phyloP scores from a whole-genome alignment of 2,113 vertebrate genomes.

The Anguilla japonica region DNA sequence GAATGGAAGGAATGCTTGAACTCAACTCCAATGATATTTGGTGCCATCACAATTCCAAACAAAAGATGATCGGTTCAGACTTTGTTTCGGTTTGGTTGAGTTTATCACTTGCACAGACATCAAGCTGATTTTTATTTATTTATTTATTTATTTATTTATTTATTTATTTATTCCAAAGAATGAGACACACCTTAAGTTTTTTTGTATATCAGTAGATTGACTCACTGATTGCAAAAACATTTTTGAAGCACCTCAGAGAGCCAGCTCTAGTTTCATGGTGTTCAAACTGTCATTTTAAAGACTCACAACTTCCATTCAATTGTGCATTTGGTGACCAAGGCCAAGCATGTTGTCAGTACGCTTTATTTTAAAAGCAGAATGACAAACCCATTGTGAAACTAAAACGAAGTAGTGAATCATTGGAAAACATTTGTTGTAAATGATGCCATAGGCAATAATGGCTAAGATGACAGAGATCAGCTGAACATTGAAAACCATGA shows the following conservation, averaged over 20 bases:
- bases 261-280: background rate
- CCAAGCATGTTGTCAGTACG: background rate
- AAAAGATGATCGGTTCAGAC: background rate
- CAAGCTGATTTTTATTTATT: background rate
- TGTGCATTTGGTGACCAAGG: background rate
- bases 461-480: background rate
- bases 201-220: background rate
- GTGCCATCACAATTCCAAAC: background rate
- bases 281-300: background rate
- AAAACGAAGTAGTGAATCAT: background rate
- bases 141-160: background rate
- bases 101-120: background rate
- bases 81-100: background rate
- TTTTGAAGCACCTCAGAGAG: background rate
- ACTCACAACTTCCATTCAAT: background rate
- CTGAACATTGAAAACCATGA: background rate
- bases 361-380: background rate
- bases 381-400: background rate
- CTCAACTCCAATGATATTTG: background rate
- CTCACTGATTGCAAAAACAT: background rate
- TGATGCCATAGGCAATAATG: constrained; percentile 13
- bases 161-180: background rate
- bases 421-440: constrained; percentile 13
- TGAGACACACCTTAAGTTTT: background rate
- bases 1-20: background rate